Percentiles rank a stretch among this genome's conserved stretches.
Conservation (phyloP, 2,113 vertebrate genomes). For the Nothobranchius furzeri region DNA sequence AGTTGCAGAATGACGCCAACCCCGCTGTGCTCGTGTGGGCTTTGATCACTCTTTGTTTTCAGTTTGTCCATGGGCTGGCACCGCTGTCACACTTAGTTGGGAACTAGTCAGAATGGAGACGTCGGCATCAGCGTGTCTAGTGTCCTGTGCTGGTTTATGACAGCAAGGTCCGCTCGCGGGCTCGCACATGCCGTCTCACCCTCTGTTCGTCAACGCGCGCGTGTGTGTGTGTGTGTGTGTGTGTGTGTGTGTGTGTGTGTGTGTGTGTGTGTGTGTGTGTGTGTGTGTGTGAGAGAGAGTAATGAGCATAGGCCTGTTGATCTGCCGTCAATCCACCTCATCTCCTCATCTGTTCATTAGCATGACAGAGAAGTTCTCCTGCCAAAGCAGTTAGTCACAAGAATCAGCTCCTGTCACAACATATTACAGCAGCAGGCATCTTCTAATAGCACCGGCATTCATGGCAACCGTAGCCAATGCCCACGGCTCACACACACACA, state of each 20-base stretch:
- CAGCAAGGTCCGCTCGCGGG: conserved; percentile 22
- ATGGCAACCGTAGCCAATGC: conserved; percentile 62
- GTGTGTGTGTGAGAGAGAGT: neutral
- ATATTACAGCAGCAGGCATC: conserved; percentile 74
- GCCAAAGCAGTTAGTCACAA: conserved; percentile 82
- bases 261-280: neutral
- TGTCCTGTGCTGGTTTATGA: conserved; percentile 20
- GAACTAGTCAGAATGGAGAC: conserved; percentile 14
- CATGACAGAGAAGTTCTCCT: conserved; percentile 76
- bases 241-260: neutral
- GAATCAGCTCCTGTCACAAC: conserved; percentile 80
- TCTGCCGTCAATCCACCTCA: conserved; percentile 70
- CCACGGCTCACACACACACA: conserved; percentile 25
- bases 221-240: neutral
- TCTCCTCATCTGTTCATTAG: conserved; percentile 76
- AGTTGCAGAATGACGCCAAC: conserved; percentile 75
- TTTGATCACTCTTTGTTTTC: conserved; percentile 41
- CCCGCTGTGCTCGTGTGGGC: conserved; percentile 50
- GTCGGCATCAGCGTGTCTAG: conserved; percentile 34
- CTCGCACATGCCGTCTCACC: neutral
- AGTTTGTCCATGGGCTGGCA: conserved; percentile 40
- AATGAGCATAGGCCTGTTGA: conserved; percentile 44
- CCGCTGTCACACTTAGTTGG: conserved; percentile 48
- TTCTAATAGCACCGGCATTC: conserved; percentile 59
- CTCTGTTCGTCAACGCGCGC: conserved; percentile 12